Base-by-base conservation (phyloP, 2,888 invertebrate species). In the Calliscelio sp. region DNA sequence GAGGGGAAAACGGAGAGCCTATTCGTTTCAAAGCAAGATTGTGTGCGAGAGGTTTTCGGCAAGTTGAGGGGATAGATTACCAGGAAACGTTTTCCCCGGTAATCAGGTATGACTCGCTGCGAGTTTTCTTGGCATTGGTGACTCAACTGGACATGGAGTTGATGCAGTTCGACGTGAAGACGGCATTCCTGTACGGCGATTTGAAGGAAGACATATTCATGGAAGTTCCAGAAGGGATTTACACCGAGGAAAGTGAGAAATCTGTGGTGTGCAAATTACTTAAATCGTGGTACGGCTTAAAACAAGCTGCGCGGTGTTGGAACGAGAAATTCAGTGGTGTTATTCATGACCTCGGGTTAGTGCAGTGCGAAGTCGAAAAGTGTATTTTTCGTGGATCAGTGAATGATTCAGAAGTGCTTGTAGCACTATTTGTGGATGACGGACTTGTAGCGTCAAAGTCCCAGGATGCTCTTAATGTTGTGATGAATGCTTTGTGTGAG, bases 71-170 rank as follows among this genome's bases (percentile, higher is more conserved):
- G 2, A 3, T 82, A 0, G 61, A 86, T 14, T 86, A 83, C 24
- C 3, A 16, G 4, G 84, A 86, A 22, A 81, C 66, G 0, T 86
- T 71, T 38, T 65, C 77, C 6, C 86, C 86, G 8, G 82, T 84
- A 10, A 75, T 82, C 1, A 28, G 78, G 8, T 70, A 70, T 41
- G 70, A 68, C 18, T 53, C 61, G 14, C 10, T 70, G 1, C 24
- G 81, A 14, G 18, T 28, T 10, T 28, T 81, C 6, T 14, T 77
- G 24, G 70, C 77, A 14, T 32, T 32, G 32, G 10, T 32, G 32
- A 32, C 1, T 11, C 59, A 3, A 35, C 41, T 0, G 20, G 55
- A 74, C 25, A 1, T 73, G 0, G 61, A 74, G 22, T 16, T 68
- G 0, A 6, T 35, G 2, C 61, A 73, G 16, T 78, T 83, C 16